phyloP scores from a whole-genome alignment of 1,140 invertebrate genomes.

The Ericerus pela region DNA sequence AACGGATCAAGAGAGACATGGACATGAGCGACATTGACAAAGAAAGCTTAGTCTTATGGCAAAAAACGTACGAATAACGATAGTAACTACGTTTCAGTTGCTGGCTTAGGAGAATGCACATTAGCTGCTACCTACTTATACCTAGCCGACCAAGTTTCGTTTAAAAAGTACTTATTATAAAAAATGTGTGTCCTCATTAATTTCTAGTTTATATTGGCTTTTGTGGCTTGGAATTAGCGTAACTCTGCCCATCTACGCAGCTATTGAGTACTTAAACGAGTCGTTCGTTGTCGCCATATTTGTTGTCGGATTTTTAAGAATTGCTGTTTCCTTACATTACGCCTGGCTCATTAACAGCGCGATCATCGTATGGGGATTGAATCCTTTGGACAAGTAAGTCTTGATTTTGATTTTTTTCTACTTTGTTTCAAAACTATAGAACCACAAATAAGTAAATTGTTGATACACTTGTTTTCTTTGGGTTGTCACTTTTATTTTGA shows the following conservation, averaged over 20 bases:
- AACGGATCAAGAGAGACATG: slow-evolving; percentile 49
- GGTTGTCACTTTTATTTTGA: too few relatives aligned
- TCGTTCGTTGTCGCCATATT: slow-evolving; percentile 40
- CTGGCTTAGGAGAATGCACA: too few relatives aligned
- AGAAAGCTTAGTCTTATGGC: slow-evolving; percentile 74
- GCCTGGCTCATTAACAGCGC: slow-evolving; percentile 48
- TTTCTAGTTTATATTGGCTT: slow-evolving; percentile 50
- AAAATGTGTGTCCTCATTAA: background rate
- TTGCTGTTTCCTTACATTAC: slow-evolving; percentile 36
- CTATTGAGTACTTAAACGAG: slow-evolving; percentile 58
- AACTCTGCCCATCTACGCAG: slow-evolving; percentile 53
- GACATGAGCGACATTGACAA: slow-evolving; percentile 70
- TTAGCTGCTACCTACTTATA: too few relatives aligned
- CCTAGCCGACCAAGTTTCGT: too few relatives aligned
- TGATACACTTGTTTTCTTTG: too few relatives aligned
- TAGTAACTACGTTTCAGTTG: background rate
- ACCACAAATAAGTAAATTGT: too few relatives aligned
- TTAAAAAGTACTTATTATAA: too few relatives aligned
- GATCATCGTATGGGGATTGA: slow-evolving; percentile 50
- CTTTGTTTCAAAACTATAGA: too few relatives aligned
- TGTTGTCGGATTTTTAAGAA: slow-evolving; percentile 48
- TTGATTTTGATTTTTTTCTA: slow-evolving; percentile 2
- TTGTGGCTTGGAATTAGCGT: slow-evolving; percentile 47
- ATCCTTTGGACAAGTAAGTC: slow-evolving; percentile 51
- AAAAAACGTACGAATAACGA: slow-evolving; percentile 43